These are phyloP conservation scores for Pentalonia nigronervosa DNA, from an alignment of 1,140 invertebrate genomes.

Conservation along the genomic window DNA sequence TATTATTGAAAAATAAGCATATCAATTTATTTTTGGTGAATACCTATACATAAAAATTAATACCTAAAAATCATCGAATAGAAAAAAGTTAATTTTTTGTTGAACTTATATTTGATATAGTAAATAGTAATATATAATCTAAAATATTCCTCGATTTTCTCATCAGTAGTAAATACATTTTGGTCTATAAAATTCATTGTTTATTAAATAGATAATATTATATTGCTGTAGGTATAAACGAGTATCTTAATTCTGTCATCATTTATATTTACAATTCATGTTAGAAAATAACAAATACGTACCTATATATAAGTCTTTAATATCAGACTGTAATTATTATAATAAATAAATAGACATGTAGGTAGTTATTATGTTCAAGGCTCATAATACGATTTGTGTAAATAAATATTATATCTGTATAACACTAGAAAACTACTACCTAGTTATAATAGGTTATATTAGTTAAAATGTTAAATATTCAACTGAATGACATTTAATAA, in stretches of 20 bases:
- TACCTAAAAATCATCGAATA: neutral
- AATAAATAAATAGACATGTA: neutral
- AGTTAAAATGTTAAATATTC: neutral
- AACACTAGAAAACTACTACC: neutral
- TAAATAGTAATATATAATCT: too few species aligned
- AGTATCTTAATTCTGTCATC: neutral
- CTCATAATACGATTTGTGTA: neutral
- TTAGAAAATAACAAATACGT: neutral
- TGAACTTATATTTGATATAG: too few species aligned
- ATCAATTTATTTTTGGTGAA: neutral
- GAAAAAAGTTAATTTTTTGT: neutral
- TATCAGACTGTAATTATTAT: neutral
- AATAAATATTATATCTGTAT: neutral
- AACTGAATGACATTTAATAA: neutral
- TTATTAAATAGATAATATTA: neutral
- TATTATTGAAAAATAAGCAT: neutral
- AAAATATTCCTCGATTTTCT: neutral
- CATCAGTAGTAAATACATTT: neutral
- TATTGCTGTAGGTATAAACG: neutral
- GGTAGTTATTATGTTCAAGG: neutral
- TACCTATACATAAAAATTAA: neutral
- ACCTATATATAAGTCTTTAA: neutral
- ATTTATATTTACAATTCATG: neutral
- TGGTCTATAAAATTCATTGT: neutral
- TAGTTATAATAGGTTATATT: neutral